Conservation (phyloP, 2,797 vertebrate species). For the Chiloscyllium punctatum region DNA sequence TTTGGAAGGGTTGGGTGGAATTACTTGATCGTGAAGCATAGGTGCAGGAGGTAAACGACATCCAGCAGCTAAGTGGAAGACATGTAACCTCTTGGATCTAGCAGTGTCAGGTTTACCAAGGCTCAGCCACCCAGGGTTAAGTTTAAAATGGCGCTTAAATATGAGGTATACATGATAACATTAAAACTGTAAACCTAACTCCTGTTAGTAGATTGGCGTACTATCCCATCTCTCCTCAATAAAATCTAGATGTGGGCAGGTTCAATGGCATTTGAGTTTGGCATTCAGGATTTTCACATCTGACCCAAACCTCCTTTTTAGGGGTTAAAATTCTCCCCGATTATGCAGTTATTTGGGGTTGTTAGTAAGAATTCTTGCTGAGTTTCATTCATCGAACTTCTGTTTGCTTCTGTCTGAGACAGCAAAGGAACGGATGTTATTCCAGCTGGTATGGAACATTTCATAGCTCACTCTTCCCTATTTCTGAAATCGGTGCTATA, state of each 20-base stretch:
- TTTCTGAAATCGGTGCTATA: not conserved
- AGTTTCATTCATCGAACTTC: not conserved
- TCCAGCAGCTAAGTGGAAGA: too few species aligned
- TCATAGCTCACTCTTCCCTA: not conserved
- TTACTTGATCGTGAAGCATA: too few species aligned
- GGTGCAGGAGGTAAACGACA: too few species aligned
- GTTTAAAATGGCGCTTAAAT: not conserved
- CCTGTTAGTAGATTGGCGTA: not conserved
- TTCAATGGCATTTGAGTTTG: not conserved
- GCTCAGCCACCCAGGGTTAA: not conserved
- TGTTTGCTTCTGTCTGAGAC: not conserved
- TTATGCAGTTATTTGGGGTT: too few species aligned
- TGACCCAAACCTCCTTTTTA: not conserved
- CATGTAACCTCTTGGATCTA: too few species aligned
- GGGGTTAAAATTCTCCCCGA: not conserved
- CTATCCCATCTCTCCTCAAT: not conserved
- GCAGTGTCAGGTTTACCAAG: too few species aligned
- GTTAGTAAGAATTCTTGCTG: conserved; percentile 11
- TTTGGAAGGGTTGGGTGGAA: too few species aligned
- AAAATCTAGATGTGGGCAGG: not conserved
- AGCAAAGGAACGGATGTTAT: not conserved
- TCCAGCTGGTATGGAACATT: conserved; percentile 10
- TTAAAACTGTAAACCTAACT: not conserved
- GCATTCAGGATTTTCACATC: not conserved
- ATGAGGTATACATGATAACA: not conserved